phyloP scores from a whole-genome alignment of 2,888 invertebrate species.

The Cryptus armator region DNA sequence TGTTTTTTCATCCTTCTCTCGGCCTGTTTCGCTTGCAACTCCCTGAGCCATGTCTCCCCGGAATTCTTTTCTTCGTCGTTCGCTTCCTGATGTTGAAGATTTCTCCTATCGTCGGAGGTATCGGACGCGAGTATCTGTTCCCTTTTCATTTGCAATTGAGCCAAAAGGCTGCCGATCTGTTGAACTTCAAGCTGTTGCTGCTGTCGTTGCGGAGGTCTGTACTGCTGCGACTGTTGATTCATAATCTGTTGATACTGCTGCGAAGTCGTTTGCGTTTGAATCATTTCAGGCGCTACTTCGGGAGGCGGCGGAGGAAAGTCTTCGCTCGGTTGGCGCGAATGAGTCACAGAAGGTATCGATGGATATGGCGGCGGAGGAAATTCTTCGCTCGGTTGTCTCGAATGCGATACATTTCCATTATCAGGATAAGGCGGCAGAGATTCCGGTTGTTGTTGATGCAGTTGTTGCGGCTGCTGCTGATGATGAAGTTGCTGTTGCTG shows the following conservation, averaged over 20 bases:
- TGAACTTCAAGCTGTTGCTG: conserved; percentile 78
- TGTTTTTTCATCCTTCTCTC: conserved; percentile 87
- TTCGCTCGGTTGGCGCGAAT: conserved; percentile 94
- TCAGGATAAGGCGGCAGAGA: conserved; percentile 86
- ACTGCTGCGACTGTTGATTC: conserved; percentile 61
- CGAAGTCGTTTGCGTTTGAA: conserved; percentile 35
- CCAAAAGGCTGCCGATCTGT: conserved; percentile 80
- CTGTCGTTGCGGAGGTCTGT: conserved; percentile 68
- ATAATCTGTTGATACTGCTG: conserved; percentile 64
- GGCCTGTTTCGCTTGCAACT: conserved; percentile 93
- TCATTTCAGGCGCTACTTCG: conserved; percentile 88
- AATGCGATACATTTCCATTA: conserved; percentile 84
- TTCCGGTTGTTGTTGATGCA: conserved; percentile 83
- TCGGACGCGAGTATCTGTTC: conserved; percentile 84
- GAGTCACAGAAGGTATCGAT: conserved; percentile 91
- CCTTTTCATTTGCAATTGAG: conserved; percentile 83
- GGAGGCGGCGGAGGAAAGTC: conserved; percentile 96
- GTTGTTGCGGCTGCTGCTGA: conserved; percentile 68
- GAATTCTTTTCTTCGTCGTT: conserved; percentile 79
- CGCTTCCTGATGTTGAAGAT: conserved; percentile 67
- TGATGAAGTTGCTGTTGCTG: conserved; percentile 74
- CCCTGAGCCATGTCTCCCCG: conserved; percentile 91
- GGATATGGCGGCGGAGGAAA: conserved; percentile 92
- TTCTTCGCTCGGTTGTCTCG: conserved; percentile 86
- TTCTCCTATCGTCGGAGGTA: conserved; percentile 77